A percentile compares a stretch with the other conserved stretches of the same genome.
Evolutionary conservation across 2,797 vertebrate species (phyloP).

Genomic region (Onychomys leucogaster): DNA sequence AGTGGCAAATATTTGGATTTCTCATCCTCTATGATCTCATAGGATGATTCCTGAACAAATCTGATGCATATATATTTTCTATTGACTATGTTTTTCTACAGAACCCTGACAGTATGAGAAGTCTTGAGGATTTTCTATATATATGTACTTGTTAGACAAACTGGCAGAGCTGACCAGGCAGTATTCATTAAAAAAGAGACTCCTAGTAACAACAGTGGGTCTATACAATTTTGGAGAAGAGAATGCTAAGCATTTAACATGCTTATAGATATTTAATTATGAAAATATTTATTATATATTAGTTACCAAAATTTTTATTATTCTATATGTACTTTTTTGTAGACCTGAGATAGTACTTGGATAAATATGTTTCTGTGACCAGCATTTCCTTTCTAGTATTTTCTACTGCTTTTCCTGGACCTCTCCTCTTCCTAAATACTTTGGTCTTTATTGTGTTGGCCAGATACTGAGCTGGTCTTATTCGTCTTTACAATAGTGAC

Average conservation of each 20-base stretch:
- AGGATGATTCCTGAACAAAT: neutral
- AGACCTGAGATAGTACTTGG: neutral
- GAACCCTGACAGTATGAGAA: neutral
- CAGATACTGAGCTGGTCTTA: neutral
- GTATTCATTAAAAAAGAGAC: neutral
- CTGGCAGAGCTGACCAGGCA: neutral
- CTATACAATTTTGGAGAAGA: neutral
- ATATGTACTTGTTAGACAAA: neutral
- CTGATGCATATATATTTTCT: neutral
- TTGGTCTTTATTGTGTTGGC: neutral
- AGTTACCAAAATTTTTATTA: neutral
- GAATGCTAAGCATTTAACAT: neutral
- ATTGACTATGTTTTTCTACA: neutral
- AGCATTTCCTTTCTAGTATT: neutral
- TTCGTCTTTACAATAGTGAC: neutral
- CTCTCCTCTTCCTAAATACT: neutral
- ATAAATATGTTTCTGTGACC: neutral
- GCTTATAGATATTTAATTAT: neutral
- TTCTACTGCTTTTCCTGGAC: neutral
- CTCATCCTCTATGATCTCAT: neutral
- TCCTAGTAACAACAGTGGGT: neutral
- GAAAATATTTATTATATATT: neutral
- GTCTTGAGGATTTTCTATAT: neutral
- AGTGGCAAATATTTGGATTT: neutral
- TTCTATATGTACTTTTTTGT: neutral